phyloP scores from a whole-genome alignment of 2,797 vertebrate genomes.

The Potorous gilbertii region DNA sequence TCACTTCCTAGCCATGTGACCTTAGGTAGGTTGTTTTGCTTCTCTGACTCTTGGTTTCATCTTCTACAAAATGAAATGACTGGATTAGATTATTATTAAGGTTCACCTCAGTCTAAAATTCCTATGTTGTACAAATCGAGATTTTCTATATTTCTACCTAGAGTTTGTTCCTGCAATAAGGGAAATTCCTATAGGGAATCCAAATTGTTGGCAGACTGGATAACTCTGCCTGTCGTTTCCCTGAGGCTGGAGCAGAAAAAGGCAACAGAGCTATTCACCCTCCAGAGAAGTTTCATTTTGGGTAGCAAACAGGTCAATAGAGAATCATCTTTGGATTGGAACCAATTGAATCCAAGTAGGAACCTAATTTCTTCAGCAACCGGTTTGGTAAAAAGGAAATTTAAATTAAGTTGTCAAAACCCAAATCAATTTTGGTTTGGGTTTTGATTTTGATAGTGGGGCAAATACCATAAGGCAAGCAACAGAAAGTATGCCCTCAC shows the following conservation, averaged over 20 bases:
- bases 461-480: not conserved
- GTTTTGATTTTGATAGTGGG: not conserved
- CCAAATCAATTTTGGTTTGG: not conserved
- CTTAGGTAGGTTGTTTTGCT: not conserved
- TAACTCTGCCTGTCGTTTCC: conserved; percentile 1
- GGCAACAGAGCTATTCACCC: not conserved
- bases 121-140: not conserved
- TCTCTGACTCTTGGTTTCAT: not conserved
- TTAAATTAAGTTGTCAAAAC: not conserved
- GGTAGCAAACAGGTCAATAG: not conserved
- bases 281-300: conserved; percentile 2
- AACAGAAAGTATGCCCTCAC: not conserved
- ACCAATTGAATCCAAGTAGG: not conserved
- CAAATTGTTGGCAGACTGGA: not conserved
- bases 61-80: not conserved
- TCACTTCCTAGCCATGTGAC: not conserved
- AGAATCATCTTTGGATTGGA: not conserved
- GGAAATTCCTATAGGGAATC: not conserved
- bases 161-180: not conserved
- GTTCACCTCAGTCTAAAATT: not conserved
- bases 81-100: not conserved
- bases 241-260: not conserved
- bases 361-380: conserved; percentile 16
- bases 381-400: not conserved
- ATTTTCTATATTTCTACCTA: not conserved